Conservation (phyloP, 2,113 vertebrate genomes). For the Motacilla alba region DNA sequence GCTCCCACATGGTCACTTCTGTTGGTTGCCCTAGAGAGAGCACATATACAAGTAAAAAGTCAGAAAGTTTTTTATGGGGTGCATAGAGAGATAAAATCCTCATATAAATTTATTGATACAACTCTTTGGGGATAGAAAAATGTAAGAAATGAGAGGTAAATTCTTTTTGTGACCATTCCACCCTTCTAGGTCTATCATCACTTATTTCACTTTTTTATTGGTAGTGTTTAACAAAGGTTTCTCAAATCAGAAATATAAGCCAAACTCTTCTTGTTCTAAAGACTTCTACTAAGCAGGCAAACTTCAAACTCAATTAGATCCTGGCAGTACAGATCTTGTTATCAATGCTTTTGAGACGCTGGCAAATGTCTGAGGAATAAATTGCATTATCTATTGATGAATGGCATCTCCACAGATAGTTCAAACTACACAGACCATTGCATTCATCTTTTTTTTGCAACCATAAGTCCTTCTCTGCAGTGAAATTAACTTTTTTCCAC, state of each 20-base stretch:
- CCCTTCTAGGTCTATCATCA: not conserved
- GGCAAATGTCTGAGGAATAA: not conserved
- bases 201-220: not conserved
- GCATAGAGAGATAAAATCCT: not conserved
- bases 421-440: conserved; percentile 1
- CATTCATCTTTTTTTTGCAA: not conserved
- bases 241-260: not conserved
- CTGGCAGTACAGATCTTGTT: not conserved
- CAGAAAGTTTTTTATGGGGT: not conserved
- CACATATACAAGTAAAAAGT: not conserved
- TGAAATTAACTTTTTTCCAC: not conserved
- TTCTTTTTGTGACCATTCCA: not conserved
- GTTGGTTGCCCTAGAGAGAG: not conserved
- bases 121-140: not conserved
- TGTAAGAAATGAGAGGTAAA: not conserved
- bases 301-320: not conserved
- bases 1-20: not conserved
- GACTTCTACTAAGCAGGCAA: not conserved
- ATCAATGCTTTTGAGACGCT: not conserved
- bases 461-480: not conserved
- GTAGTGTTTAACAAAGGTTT: not conserved
- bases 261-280: not conserved
- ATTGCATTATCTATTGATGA: not conserved
- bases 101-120: not conserved
- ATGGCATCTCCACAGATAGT: not conserved